Conservation (phyloP, 2,113 vertebrate genomes). For the Cyprinodon variegatus region DNA sequence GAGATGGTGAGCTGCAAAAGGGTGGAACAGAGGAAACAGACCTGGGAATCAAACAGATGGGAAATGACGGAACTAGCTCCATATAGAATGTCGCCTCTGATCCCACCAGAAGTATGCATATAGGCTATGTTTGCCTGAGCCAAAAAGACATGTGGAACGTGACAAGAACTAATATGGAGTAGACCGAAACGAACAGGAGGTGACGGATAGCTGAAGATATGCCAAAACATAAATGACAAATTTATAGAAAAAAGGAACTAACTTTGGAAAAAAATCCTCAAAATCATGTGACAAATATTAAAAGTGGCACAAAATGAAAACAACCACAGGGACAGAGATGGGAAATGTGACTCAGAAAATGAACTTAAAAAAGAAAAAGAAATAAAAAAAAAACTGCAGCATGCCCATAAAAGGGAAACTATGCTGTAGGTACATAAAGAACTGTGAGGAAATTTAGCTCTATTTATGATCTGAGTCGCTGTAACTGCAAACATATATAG, state of each 20-base stretch:
- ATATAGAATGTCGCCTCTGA: conserved; percentile 13
- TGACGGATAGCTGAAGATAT: conserved; percentile 1
- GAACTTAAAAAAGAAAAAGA: conserved; percentile 30
- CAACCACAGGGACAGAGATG: conserved; percentile 11
- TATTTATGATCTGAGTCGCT: conserved; percentile 48
- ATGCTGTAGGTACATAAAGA: conserved; percentile 67
- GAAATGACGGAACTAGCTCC: conserved; percentile 40
- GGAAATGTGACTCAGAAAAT: conserved; percentile 55
- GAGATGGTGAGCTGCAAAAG: conserved; percentile 11
- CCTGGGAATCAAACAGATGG: conserved; percentile 23
- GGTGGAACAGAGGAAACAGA: background rate
- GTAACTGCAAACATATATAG: conserved; percentile 47
- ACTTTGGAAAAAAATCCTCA: background rate
- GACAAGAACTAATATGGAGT: background rate
- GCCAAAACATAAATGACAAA: conserved; percentile 6
- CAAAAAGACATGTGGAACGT: background rate
- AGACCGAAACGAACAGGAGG: conserved; percentile 2
- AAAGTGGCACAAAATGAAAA: background rate
- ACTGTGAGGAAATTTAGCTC: conserved; percentile 53
- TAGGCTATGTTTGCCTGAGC: background rate
- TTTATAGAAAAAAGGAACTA: background rate
- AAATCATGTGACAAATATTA: background rate
- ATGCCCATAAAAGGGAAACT: conserved; percentile 70
- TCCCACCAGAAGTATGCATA: conserved; percentile 4
- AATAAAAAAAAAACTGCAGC: conserved; percentile 29